These are phyloP conservation scores for Hedychridium roseum DNA, from an alignment of 2,888 invertebrate species.

Conservation along the genomic window DNA sequence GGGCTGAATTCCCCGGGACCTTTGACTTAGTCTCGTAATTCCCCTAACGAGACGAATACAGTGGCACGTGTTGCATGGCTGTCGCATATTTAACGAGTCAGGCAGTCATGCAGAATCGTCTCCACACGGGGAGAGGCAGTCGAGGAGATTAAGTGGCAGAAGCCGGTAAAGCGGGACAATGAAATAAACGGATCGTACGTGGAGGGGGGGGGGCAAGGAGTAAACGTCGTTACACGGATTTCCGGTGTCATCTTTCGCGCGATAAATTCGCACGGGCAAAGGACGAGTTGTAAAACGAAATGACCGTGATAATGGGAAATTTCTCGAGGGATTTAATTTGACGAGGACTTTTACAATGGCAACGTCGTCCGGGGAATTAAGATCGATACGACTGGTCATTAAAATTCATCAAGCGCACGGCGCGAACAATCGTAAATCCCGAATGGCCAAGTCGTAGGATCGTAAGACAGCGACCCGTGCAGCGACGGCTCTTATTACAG, in stretches of 20 bases:
- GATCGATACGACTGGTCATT: slow-evolving; percentile 24
- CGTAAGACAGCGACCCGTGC: slow-evolving; percentile 11
- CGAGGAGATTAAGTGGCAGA: slow-evolving; percentile 27
- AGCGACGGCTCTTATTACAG: no score
- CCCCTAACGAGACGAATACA: no score
- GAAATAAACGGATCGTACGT: slow-evolving; percentile 23
- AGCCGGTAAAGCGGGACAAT: slow-evolving; percentile 18
- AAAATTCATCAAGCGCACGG: slow-evolving; percentile 39
- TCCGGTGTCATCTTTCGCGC: no score
- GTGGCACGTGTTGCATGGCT: no score
- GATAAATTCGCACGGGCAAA: no score
- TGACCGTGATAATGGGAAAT: no score
- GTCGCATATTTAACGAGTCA: no score
- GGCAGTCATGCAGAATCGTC: slow-evolving; percentile 3
- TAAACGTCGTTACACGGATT: slow-evolving; percentile 1
- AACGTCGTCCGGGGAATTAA: slow-evolving; percentile 28
- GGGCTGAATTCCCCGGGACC: no score
- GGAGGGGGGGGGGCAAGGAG: slow-evolving; percentile 1
- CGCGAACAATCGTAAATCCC: slow-evolving; percentile 38
- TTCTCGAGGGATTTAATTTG: no score
- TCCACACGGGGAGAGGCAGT: slow-evolving; percentile 12
- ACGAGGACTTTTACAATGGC: no score
- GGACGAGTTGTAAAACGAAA: no score
- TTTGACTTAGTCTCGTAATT: no score
- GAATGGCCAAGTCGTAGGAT: slow-evolving; percentile 18